phyloP scores from a whole-genome alignment of 2,113 vertebrate species.

The Hypanus sabinus region DNA sequence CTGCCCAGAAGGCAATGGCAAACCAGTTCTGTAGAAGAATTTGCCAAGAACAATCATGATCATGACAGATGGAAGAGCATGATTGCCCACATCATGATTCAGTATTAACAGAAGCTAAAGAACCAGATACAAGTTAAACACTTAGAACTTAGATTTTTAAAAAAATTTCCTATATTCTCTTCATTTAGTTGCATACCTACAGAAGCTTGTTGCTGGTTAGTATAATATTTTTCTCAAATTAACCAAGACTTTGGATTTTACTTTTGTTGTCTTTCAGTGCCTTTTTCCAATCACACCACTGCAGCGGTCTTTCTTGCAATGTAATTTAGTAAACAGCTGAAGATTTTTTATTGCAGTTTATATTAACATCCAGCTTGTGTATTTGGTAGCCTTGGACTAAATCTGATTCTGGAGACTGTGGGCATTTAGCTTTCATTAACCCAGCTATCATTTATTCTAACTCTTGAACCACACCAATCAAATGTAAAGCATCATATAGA shows the following conservation, averaged over 20 bases:
- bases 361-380: neutral
- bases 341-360: neutral
- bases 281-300: neutral
- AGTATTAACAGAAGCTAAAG: neutral
- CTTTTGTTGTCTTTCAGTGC: neutral
- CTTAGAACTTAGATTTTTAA: neutral
- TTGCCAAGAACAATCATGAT: no score
- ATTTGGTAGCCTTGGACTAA: neutral
- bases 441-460: neutral
- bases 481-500: neutral
- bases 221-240: neutral
- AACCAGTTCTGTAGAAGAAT: no score
- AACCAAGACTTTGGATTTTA: neutral
- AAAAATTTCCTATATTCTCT: neutral
- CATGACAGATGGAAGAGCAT: no score
- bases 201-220: conserved; percentile 13
- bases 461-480: neutral
- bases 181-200: neutral
- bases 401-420: neutral
- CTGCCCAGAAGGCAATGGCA: no score
- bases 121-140: neutral
- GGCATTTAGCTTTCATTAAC: neutral
- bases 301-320: neutral
- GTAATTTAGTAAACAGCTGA: neutral
- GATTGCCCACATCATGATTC: no score